Evolutionary conservation across 1,140 invertebrate species (phyloP).

Genomic region (Conopomorpha cramerella): DNA sequence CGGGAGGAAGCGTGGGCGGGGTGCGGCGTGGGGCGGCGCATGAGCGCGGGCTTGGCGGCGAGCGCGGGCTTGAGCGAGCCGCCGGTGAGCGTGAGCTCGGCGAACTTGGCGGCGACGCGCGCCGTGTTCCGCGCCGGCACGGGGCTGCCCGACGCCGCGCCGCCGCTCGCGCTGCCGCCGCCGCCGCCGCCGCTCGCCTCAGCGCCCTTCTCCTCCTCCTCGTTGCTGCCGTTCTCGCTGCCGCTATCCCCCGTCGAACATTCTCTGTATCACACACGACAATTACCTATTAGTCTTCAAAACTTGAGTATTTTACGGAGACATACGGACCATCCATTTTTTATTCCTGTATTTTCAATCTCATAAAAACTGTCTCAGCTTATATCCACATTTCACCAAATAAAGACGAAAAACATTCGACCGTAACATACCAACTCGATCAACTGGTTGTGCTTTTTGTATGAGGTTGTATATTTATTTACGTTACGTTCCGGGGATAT

Average conservation of each 20-base stretch:
- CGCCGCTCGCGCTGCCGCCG: not conserved
- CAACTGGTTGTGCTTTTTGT: no score
- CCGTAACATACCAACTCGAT: no score
- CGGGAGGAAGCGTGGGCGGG: slow-evolving; percentile 15
- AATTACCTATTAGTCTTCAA: no score
- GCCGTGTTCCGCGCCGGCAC: slow-evolving; percentile 54
- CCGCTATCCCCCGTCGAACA: not conserved
- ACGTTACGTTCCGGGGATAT: no score
- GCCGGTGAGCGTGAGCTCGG: slow-evolving; percentile 59
- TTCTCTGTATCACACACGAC: no score
- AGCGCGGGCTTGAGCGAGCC: slow-evolving; percentile 72
- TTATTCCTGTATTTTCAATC: no score
- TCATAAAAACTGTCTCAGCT: no score
- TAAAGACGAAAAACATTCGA: no score
- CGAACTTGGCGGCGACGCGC: slow-evolving; percentile 56
- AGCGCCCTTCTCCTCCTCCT: not conserved
- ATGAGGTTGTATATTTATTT: no score
- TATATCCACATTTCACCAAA: no score
- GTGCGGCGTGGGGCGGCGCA: slow-evolving; percentile 71
- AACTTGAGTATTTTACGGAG: no score
- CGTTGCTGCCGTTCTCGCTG: slow-evolving; percentile 1
- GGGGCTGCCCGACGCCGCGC: slow-evolving; percentile 19
- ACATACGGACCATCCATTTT: no score
- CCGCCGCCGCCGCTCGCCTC: not conserved
- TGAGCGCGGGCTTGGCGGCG: slow-evolving; percentile 74